Conservation (phyloP, 2,888 invertebrate species). For the Ectropis crepuscularia region DNA sequence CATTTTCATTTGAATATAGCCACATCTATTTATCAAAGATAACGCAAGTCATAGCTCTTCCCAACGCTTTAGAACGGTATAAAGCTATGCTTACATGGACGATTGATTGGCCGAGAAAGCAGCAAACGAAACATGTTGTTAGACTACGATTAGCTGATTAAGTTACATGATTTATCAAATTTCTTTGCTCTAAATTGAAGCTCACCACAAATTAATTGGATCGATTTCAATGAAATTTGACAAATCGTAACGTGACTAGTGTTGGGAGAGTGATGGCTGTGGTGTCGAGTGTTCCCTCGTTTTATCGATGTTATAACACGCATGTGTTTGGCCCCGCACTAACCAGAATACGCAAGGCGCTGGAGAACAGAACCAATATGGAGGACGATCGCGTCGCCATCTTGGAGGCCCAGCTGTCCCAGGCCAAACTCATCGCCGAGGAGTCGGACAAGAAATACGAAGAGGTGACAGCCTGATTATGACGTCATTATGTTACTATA, state of each 20-base stretch:
- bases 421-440: constrained; percentile 99
- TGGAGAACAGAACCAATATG: constrained; percentile 99
- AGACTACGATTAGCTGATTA: constrained; percentile 5
- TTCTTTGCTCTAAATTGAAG: constrained; percentile 29
- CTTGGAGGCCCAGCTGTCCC: constrained; percentile 98
- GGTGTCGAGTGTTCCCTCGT: constrained; percentile 47
- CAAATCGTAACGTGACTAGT: constrained; percentile 1
- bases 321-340: constrained; percentile 84
- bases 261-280: constrained; percentile 32
- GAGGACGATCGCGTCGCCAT: constrained; percentile 99
- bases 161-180: constrained; percentile 23
- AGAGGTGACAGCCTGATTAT: constrained; percentile 91
- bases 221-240: constrained; percentile 8
- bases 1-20: constrained; percentile 40
- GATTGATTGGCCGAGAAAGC: constrained; percentile 18
- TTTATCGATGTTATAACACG: constrained; percentile 80
- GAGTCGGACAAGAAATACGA: constrained; percentile 99
- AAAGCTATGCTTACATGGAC: constrained; percentile 12
- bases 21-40: constrained; percentile 43
- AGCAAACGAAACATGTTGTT: background rate
- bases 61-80: constrained; percentile 23
- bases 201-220: constrained; percentile 37
- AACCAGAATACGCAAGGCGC: constrained; percentile 97
- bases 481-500: constrained; percentile 40
- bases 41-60: constrained; percentile 42